These are phyloP conservation scores for Scaptomyza flava DNA, from an alignment of 2,888 invertebrate species.

Conservation along the genomic window DNA sequence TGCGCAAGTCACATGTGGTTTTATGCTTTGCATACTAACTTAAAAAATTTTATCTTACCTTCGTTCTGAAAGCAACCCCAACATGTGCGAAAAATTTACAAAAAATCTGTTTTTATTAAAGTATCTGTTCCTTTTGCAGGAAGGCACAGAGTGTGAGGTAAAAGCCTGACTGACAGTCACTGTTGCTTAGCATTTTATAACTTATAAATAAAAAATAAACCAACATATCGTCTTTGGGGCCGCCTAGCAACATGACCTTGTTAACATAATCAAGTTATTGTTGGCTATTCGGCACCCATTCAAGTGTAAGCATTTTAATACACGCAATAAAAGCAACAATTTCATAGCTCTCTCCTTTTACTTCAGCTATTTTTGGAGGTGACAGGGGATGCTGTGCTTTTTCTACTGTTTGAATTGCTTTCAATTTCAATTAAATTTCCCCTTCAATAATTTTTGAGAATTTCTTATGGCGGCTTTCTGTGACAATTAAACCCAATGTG, in stretches of 20 bases:
- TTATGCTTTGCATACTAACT: slow-evolving; percentile 34
- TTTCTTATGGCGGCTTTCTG: slow-evolving; percentile 19
- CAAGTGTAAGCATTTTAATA: slow-evolving; percentile 75
- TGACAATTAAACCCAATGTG: slow-evolving; percentile 63
- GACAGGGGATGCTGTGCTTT: not conserved
- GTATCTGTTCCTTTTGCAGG: not conserved
- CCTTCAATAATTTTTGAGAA: slow-evolving; percentile 56
- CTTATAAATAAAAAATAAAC: not conserved
- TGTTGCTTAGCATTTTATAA: slow-evolving; percentile 4
- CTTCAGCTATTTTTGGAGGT: not conserved
- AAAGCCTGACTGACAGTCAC: not conserved
- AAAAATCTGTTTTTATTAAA: slow-evolving; percentile 1
- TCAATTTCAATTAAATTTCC: slow-evolving; percentile 62
- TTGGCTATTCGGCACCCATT: slow-evolving; percentile 51
- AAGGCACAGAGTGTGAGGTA: not conserved
- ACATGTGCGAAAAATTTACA: slow-evolving; percentile 1
- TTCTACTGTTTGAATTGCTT: slow-evolving; percentile 51
- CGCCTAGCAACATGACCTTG: slow-evolving; percentile 42
- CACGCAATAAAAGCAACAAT: slow-evolving; percentile 58
- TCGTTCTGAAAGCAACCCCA: slow-evolving; percentile 9
- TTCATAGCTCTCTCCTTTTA: not conserved
- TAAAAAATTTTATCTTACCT: slow-evolving; percentile 16
- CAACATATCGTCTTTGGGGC: slow-evolving; percentile 1
- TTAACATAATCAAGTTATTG: slow-evolving; percentile 65
- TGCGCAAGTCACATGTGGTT: slow-evolving; percentile 9